These are phyloP conservation scores for Heterocephalus glaber DNA, from an alignment of 2,113 vertebrate species.

Conservation along the genomic window DNA sequence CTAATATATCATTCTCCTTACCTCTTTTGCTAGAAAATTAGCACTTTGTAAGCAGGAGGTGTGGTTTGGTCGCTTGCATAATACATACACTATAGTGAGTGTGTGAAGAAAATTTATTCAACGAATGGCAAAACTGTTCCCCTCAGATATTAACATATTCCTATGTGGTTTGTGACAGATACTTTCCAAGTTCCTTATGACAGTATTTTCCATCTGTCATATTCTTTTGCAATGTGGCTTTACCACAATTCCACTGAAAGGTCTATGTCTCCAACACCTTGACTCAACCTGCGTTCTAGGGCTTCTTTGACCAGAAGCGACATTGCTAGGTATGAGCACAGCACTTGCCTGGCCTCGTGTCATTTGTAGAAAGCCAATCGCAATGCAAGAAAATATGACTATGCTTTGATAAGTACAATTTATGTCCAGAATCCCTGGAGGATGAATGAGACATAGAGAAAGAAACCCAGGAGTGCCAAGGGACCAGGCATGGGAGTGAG, in stretches of 20 bases:
- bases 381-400: neutral
- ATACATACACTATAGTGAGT: neutral
- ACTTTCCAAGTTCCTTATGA: neutral
- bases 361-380: neutral
- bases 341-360: neutral
- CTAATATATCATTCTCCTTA: neutral
- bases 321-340: neutral
- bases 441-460: neutral
- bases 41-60: neutral
- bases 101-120: neutral
- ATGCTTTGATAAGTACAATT: neutral
- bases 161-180: neutral
- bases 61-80: neutral
- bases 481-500: neutral
- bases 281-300: neutral
- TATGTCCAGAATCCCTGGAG: neutral
- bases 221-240: neutral
- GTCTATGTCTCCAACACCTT: neutral
- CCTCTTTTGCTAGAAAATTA: neutral
- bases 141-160: neutral
- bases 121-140: neutral
- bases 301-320: neutral
- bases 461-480: neutral
- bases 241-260: neutral
- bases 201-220: neutral